Conservation (phyloP, 2,888 invertebrate species). For the Slavum lentiscoides region DNA sequence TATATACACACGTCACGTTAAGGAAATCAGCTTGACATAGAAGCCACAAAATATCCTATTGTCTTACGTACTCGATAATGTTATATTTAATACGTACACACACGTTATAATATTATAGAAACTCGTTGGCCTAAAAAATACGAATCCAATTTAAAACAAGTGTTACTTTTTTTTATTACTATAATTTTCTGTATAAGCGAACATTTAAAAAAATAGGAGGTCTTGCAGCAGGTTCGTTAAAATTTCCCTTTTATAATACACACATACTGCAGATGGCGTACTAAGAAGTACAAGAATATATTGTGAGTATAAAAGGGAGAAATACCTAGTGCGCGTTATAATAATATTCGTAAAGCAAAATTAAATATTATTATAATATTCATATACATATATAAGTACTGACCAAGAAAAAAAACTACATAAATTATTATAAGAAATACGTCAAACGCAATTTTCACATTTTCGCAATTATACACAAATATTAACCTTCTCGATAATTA, state of each 20-base stretch:
- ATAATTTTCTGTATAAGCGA: background rate
- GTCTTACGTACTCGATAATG: background rate
- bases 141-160: constrained; percentile 17
- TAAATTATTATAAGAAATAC: constrained; percentile 1
- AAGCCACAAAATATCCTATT: background rate
- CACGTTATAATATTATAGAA: background rate
- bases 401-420: too few species aligned
- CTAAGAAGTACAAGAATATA: too few species aligned
- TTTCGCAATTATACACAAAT: background rate
- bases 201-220: constrained; percentile 8
- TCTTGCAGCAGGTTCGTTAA: constrained; percentile 8
- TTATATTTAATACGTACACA: too few species aligned
- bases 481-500: constrained; percentile 40
- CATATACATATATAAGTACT: background rate
- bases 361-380: constrained; percentile 15
- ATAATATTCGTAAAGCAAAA: background rate
- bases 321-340: too few species aligned
- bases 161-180: constrained; percentile 16
- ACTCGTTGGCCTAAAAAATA: constrained; percentile 16
- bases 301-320: too few species aligned
- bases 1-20: background rate
- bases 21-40: background rate
- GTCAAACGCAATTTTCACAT: constrained; percentile 9
- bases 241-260: background rate
- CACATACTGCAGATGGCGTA: too few species aligned